Conservation (phyloP, 2,113 vertebrate species). For the Anseranas semipalmata region DNA sequence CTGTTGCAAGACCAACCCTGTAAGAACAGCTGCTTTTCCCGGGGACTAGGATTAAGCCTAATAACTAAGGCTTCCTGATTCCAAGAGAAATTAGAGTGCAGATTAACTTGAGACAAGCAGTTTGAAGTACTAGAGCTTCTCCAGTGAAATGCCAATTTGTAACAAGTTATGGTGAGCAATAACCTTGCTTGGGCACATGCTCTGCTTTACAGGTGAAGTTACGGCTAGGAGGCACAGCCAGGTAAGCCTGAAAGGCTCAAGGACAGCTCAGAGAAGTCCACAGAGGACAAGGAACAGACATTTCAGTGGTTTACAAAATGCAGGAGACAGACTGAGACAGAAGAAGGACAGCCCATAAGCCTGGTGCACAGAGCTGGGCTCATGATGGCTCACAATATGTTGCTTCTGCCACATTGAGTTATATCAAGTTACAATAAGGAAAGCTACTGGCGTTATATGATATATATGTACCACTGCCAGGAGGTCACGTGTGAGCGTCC, state of each 20-base stretch:
- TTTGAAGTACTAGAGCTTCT: not conserved
- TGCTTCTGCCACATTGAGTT: conserved; percentile 6
- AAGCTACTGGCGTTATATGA: not conserved
- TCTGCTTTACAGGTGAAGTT: not conserved
- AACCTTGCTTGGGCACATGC: not conserved
- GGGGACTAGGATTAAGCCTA: not conserved
- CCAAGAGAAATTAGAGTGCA: not conserved
- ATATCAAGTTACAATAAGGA: not conserved
- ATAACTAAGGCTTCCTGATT: not conserved
- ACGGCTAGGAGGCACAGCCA: not conserved
- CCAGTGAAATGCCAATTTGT: not conserved
- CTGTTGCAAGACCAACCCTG: not conserved
- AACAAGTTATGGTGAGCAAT: not conserved
- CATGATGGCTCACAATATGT: conserved; percentile 41
- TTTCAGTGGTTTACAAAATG: conserved; percentile 10
- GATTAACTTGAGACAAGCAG: not conserved
- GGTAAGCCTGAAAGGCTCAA: not conserved
- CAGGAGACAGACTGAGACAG: conserved; percentile 8
- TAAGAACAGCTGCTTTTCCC: not conserved
- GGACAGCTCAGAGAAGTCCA: not conserved
- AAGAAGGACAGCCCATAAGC: conserved; percentile 1
- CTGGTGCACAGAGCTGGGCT: not conserved
- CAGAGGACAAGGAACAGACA: not conserved
- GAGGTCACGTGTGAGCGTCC: not conserved
- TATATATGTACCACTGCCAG: not conserved